These are phyloP conservation scores for Tipula vernalis DNA, from an alignment of 2,888 invertebrate genomes.

Conservation along the genomic window DNA sequence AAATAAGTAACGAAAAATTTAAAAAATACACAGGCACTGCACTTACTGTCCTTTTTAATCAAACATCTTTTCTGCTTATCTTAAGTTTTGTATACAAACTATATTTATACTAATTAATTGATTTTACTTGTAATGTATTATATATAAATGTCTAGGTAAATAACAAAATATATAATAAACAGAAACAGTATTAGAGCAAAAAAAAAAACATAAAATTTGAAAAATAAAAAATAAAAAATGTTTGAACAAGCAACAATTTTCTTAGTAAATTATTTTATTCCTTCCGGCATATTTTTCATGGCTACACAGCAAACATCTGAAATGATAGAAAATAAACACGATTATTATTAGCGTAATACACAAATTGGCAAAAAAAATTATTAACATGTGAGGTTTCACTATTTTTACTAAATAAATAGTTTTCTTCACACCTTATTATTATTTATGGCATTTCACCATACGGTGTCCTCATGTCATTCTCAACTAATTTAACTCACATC, in stretches of 20 bases:
- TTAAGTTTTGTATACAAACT: neutral
- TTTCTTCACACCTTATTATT: neutral
- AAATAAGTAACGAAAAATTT: neutral
- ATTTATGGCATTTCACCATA: neutral
- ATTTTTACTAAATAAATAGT: neutral
- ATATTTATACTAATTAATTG: neutral
- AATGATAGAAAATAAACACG: neutral
- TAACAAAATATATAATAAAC: neutral
- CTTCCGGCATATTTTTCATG: neutral
- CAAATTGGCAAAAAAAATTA: neutral
- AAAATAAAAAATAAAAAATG: neutral
- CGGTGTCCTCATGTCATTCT: neutral
- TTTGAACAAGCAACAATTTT: neutral
- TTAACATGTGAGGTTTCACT: neutral
- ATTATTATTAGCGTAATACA: neutral
- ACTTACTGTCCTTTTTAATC: neutral
- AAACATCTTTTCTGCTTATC: neutral
- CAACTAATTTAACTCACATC: neutral
- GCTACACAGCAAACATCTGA: neutral
- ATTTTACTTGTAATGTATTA: neutral
- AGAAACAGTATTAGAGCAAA: neutral
- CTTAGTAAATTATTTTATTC: neutral
- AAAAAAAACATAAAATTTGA: neutral
- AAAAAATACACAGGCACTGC: neutral
- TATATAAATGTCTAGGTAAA: neutral